Evolutionary conservation across 1,140 invertebrate species (phyloP).

Genomic region (Uloborus diversus): DNA sequence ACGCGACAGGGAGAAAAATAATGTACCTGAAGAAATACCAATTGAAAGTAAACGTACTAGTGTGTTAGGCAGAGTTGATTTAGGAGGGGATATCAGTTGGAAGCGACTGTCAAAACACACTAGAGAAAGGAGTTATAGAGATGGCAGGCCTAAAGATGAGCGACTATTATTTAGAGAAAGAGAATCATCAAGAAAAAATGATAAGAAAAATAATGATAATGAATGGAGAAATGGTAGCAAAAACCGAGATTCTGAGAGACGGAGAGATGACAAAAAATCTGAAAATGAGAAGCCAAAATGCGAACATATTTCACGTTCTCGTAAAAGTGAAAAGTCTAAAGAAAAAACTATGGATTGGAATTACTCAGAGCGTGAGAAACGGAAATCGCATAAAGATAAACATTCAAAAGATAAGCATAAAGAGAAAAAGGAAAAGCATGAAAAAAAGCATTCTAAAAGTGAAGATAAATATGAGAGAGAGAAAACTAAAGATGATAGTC

Average conservation of each 20-base stretch:
- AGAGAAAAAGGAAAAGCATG: slow-evolving; percentile 60
- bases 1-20: slow-evolving; percentile 33
- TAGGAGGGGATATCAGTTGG: slow-evolving; percentile 67
- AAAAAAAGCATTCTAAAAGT: slow-evolving; percentile 55
- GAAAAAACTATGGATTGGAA: neutral
- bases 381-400: slow-evolving; percentile 39
- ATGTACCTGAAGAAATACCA: slow-evolving; percentile 19
- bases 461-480: slow-evolving; percentile 66
- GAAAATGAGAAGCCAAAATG: slow-evolving; percentile 37
- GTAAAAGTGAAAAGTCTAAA: slow-evolving; percentile 26
- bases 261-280: slow-evolving; percentile 48
- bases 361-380: slow-evolving; percentile 34
- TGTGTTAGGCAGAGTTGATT: slow-evolving; percentile 56
- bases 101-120: slow-evolving; percentile 82
- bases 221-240: slow-evolving; percentile 68
- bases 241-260: slow-evolving; percentile 66
- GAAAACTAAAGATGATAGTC: slow-evolving; percentile 21
- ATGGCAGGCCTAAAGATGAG: slow-evolving; percentile 69
- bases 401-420: slow-evolving; percentile 46
- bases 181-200: slow-evolving; percentile 63
- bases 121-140: slow-evolving; percentile 83
- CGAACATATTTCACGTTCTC: slow-evolving; percentile 10
- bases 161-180: slow-evolving; percentile 59
- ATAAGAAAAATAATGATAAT: slow-evolving; percentile 58
- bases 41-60: slow-evolving; percentile 53